phyloP scores from a whole-genome alignment of 2,113 vertebrate species.

The Cricetomys ansorgei region DNA sequence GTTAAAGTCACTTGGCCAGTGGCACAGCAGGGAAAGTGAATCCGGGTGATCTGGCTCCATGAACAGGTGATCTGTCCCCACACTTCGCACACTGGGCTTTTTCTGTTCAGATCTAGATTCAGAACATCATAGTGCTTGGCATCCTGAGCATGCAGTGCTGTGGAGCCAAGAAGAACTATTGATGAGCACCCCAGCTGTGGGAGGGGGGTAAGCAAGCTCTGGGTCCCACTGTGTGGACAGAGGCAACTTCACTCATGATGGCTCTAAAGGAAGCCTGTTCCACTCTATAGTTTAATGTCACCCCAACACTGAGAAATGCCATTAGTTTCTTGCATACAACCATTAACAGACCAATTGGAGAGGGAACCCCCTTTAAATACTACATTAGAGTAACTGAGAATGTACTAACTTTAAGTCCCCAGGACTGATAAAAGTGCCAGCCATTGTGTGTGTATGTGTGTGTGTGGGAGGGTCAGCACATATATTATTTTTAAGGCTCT shows the following conservation, averaged over 20 bases:
- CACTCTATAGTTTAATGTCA: not conserved
- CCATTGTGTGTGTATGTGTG: not conserved
- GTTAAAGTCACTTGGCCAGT: not conserved
- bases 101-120: not conserved
- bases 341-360: not conserved
- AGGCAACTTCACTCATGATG: not conserved
- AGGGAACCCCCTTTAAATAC: not conserved
- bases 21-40: not conserved
- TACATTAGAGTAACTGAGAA: conserved; percentile 24
- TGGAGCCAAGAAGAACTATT: not conserved
- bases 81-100: not conserved
- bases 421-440: not conserved
- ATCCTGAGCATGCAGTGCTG: not conserved
- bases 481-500: conserved; percentile 32
- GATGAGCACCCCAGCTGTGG: not conserved
- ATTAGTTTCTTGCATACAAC: conserved; percentile 1
- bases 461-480: not conserved
- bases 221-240: not conserved
- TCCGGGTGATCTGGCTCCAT: not conserved
- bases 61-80: not conserved
- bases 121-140: not conserved
- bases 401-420: conserved; percentile 44
- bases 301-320: conserved; percentile 26
- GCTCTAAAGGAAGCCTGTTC: not conserved
- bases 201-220: not conserved